Base-by-base conservation (phyloP, 2,113 vertebrate genomes). In the Drymodes brunneopygia region DNA sequence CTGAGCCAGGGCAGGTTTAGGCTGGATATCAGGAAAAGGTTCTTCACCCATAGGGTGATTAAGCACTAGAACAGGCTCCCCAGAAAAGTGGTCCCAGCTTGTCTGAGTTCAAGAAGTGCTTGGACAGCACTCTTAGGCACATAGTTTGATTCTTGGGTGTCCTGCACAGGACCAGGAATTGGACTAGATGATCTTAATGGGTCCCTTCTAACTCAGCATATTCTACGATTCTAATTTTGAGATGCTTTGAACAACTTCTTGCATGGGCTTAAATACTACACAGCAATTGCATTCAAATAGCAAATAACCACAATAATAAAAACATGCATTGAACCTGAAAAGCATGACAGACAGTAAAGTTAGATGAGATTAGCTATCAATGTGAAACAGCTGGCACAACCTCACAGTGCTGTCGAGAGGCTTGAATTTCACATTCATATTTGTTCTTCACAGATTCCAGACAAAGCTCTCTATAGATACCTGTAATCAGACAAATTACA, bases 371-470 rank as follows among this genome's bases (percentile, higher is more conserved):
- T 48, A 96, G 62, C 65, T 95, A 94, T 79, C 42, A 28, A 86
- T 29, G 65, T 83, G 85, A 96, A 82, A 92, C 70, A 97, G 71
- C 50, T 91, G 67, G 92, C 80, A 94, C 98, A 98, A 99, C 99
- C 99, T 99, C 99, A 98, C 99, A 99, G 96, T 99, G 99, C 88
- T 99, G 99, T 83, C 98, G 99, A 72, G 99, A 99, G 62, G 99
- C 99, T 98, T 99, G 99, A 96, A 99, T 99, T 98, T 99, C 99
- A 98, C 99, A 99, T 97, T 99, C 99, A 12, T 99, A 99, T 92
- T 99, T 99, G 98, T 99, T 99, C 98, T 99, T 99, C 97, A 99
- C 99, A 23, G 99, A 99, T 90, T 99, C 99, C 98, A 99, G 98
- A 92, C 99, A 99, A 92, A 99, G 98, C 92, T 99, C 99, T 96